phyloP scores from a whole-genome alignment of 2,113 vertebrate genomes.

The Centropristis striata region DNA sequence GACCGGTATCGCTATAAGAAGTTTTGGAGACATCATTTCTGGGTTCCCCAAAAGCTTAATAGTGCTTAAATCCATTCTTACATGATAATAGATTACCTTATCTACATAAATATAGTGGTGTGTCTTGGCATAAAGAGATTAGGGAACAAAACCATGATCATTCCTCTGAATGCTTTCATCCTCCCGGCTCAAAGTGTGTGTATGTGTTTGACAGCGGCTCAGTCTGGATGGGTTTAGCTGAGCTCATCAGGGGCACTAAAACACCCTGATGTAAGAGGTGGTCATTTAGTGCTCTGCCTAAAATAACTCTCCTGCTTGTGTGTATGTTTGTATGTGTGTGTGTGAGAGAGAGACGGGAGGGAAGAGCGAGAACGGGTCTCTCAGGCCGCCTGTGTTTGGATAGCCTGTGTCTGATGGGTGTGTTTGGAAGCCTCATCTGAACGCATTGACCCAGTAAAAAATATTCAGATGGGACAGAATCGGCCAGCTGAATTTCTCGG shows the following conservation, averaged over 20 bases:
- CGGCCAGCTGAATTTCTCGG: conserved; percentile 11
- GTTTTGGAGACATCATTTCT: conserved; percentile 12
- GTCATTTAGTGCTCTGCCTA: conserved; percentile 56
- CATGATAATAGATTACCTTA: conserved; percentile 15
- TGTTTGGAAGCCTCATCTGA: conserved; percentile 62
- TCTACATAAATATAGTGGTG: conserved; percentile 10
- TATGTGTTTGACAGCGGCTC: conserved; percentile 28
- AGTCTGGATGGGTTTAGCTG: conserved; percentile 45
- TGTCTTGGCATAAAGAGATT: conserved; percentile 25
- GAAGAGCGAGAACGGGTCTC: conserved; percentile 32
- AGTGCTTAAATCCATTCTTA: conserved; percentile 1
- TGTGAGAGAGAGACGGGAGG: not conserved
- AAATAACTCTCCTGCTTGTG: conserved; percentile 51
- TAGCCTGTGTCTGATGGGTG: conserved; percentile 49
- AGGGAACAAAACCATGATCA: conserved; percentile 24
- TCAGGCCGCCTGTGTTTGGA: conserved; percentile 49
- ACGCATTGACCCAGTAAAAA: conserved; percentile 67
- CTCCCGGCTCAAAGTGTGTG: not conserved
- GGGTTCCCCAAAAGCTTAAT: conserved; percentile 6
- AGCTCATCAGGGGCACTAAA: conserved; percentile 45
- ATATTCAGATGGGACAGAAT: conserved; percentile 60
- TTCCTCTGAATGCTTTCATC: conserved; percentile 17
- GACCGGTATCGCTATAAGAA: not conserved
- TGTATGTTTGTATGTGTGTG: conserved; percentile 4
- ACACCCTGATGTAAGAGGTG: conserved; percentile 55